phyloP scores from a whole-genome alignment of 2,797 vertebrate species.

The Amblyraja radiata region DNA sequence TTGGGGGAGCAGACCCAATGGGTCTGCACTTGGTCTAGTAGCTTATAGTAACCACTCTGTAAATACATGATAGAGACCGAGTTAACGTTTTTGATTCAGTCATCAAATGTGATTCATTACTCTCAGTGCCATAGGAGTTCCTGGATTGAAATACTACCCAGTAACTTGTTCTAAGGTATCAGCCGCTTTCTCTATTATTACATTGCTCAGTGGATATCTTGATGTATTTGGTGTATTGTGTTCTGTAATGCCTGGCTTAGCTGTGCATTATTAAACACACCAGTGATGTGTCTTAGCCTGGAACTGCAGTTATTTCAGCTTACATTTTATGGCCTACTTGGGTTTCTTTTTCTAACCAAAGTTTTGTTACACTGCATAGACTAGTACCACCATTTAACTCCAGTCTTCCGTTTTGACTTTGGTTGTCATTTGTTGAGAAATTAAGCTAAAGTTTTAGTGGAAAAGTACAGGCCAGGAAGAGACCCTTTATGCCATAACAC shows the following conservation, averaged over 20 bases:
- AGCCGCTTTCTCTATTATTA: background rate
- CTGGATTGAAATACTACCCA: background rate
- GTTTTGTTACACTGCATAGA: background rate
- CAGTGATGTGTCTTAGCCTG: background rate
- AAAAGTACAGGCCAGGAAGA: too few relatives aligned
- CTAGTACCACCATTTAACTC: background rate
- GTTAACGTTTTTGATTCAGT: background rate
- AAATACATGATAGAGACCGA: background rate
- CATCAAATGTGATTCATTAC: background rate
- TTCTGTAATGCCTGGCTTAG: background rate
- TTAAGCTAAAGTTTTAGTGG: background rate
- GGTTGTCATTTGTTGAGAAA: background rate
- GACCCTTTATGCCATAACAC: too few relatives aligned
- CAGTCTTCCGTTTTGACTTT: background rate
- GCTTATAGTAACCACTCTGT: background rate
- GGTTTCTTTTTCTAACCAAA: background rate
- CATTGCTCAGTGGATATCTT: background rate
- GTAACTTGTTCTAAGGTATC: background rate
- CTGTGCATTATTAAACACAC: background rate
- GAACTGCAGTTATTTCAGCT: background rate
- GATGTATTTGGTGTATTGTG: background rate
- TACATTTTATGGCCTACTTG: background rate
- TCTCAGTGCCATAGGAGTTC: background rate
- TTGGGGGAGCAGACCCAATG: too few relatives aligned
- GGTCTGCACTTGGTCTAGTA: too few relatives aligned